Conservation (phyloP, 2,113 vertebrate genomes). For the Malurus melanocephalus region DNA sequence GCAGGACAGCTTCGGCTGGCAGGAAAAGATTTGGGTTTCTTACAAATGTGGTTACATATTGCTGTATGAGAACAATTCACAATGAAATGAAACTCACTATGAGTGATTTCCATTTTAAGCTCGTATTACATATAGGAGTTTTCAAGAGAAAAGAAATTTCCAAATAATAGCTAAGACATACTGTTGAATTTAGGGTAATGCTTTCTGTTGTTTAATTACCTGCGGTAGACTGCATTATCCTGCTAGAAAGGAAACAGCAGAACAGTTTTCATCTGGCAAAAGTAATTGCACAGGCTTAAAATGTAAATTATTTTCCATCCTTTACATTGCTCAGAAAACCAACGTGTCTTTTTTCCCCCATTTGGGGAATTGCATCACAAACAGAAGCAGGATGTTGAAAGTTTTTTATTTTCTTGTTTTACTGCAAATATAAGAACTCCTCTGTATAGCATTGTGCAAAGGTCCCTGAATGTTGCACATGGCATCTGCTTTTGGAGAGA, state of each 20-base stretch:
- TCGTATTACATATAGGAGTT: background rate
- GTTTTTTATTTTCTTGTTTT: background rate
- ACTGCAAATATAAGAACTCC: background rate
- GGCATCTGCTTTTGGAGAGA: background rate
- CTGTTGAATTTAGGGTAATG: background rate
- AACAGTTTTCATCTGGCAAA: background rate
- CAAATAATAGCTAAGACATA: background rate
- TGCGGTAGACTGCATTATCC: background rate
- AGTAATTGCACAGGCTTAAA: background rate
- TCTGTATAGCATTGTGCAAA: background rate
- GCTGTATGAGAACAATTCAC: background rate
- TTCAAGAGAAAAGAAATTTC: slow-evolving; percentile 16
- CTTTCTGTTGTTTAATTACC: slow-evolving; percentile 28
- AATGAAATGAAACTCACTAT: background rate
- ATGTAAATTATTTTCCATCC: background rate
- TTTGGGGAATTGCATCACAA: background rate
- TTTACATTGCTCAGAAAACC: background rate
- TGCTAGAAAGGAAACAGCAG: background rate
- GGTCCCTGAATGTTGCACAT: background rate
- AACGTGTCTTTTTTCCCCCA: background rate
- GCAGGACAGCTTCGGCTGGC: background rate
- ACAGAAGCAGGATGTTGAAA: background rate
- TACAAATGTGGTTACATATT: background rate
- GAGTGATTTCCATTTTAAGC: slow-evolving; percentile 1
- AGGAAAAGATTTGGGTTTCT: background rate